phyloP scores from a whole-genome alignment of 2,113 vertebrate genomes.

The Platycercus adscitus region DNA sequence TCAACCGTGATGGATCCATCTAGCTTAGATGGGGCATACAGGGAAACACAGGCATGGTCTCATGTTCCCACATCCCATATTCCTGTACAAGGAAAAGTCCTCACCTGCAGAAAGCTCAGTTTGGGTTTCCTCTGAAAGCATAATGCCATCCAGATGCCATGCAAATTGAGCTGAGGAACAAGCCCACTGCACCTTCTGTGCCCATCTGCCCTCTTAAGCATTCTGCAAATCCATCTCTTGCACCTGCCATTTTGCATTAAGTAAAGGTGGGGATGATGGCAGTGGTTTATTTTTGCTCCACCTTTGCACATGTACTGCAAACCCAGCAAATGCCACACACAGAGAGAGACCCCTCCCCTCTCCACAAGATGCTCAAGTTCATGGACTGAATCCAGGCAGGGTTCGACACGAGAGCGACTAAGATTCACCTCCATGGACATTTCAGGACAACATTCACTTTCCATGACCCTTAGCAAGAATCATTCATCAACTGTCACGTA shows the following conservation, averaged over 20 bases:
- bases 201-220: background rate
- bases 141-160: background rate
- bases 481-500: background rate
- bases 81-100: background rate
- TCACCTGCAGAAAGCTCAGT: background rate
- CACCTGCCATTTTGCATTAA: background rate
- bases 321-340: background rate
- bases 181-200: background rate
- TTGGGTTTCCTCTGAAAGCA: background rate
- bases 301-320: background rate
- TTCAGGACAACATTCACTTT: background rate
- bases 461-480: background rate
- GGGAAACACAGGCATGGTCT: background rate
- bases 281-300: background rate
- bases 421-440: background rate
- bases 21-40: background rate
- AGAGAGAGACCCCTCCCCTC: background rate
- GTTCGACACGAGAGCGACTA: background rate
- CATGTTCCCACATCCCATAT: background rate
- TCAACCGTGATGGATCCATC: accelerated
- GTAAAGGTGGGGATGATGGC: background rate
- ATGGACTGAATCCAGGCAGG: background rate
- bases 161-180: background rate
- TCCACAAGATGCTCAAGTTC: background rate
- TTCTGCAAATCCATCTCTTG: background rate